Evolutionary conservation across 2,888 invertebrate species (phyloP).

Genomic region (Dasypolia templi): DNA sequence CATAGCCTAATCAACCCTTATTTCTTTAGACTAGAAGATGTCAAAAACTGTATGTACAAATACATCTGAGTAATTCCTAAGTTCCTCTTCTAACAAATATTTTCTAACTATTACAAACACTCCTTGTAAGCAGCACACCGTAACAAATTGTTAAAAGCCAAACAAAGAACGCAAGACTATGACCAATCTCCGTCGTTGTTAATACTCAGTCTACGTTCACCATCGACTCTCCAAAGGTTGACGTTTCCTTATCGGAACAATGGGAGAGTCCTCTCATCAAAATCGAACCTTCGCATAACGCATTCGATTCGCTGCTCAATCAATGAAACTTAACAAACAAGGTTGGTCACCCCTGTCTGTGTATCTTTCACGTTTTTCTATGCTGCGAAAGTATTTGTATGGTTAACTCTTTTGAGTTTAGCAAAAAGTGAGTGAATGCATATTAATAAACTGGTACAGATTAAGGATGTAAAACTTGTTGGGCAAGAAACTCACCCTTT

Average conservation of each 20-base stretch:
- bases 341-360: constrained; percentile 48
- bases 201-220: constrained; percentile 41
- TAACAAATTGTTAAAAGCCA: constrained; percentile 41
- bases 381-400: not conserved
- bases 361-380: constrained; percentile 46
- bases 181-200: constrained; percentile 57
- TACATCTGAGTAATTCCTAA: not conserved
- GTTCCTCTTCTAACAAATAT: constrained; percentile 6
- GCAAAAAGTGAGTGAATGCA: not conserved
- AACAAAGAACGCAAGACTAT: constrained; percentile 63
- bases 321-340: constrained; percentile 58
- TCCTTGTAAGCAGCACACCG: constrained; percentile 29
- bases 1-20: not conserved
- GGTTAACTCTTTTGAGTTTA: not conserved
- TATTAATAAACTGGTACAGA: not conserved
- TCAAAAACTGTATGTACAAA: not conserved
- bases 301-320: constrained; percentile 61
- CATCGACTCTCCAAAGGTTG: constrained; percentile 59
- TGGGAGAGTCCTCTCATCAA: constrained; percentile 72
- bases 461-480: not conserved
- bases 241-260: constrained; percentile 71
- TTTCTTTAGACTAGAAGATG: not conserved
- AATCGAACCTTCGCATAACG: constrained; percentile 64
- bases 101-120: constrained; percentile 19
- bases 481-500: not conserved